A percentile compares a stretch with the other conserved stretches of the same genome.
Conservation (phyloP, 2,888 invertebrate species). For the Yponomeuta cagnagella region DNA sequence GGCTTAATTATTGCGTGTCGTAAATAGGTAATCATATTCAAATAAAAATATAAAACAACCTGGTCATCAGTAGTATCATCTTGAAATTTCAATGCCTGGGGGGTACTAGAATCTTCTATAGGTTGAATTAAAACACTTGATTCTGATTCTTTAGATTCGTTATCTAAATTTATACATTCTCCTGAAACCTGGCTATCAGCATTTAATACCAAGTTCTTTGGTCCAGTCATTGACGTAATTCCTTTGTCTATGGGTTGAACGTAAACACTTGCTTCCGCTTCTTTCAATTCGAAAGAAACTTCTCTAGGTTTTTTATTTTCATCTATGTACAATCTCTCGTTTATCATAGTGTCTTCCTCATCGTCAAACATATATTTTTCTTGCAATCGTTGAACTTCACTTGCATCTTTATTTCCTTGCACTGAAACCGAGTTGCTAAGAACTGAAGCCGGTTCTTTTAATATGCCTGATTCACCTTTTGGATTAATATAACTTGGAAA, state of each 20-base stretch:
- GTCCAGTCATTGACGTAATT: not conserved
- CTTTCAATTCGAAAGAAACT: not conserved
- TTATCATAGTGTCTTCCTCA: too few relatives aligned
- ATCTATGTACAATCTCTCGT: too few relatives aligned
- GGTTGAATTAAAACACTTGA: not conserved
- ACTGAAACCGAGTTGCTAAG: not conserved
- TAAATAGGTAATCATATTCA: not conserved
- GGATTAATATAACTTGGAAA: conserved; percentile 1
- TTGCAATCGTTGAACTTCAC: not conserved
- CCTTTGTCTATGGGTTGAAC: not conserved
- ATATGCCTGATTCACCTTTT: not conserved
- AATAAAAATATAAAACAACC: not conserved
- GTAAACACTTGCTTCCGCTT: not conserved
- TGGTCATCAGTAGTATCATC: not conserved
- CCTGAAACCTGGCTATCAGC: not conserved
- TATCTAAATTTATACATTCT: not conserved
- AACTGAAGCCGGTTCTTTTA: not conserved
- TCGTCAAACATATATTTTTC: too few relatives aligned
- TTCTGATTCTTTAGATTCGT: not conserved
- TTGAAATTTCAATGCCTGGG: not conserved
- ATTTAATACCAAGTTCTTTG: not conserved
- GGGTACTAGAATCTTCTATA: not conserved
- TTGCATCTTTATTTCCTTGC: not conserved
- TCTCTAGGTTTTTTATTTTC: not conserved
- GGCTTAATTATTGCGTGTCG: too few relatives aligned